Evolutionary conservation across 2,888 invertebrate species (phyloP), one percentile per base, ranked within the genome.

Genomic region (Phania funesta): DNA sequence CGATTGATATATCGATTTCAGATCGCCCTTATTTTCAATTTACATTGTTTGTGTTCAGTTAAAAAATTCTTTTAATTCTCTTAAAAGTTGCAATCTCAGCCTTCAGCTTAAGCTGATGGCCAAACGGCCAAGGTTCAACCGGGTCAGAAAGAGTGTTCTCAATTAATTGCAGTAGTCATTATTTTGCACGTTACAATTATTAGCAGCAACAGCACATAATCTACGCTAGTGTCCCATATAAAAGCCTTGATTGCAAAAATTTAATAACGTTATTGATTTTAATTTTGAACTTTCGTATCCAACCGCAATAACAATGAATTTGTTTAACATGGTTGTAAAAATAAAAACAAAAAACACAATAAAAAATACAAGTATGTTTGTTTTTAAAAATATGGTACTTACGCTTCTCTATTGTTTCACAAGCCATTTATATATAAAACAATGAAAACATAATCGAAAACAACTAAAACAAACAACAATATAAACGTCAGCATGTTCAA

Each of bases 271-370:
- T 70, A 71, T 58, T 41, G 20, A 56, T 44, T 18, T 64, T 46
- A 50, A 44, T 24, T 50, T 18, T 35, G 9, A n/a, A 22, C 8
- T n/a, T n/a, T 52, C 4, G 29, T 29, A 58, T 50, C 65, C 41
- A 56, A 73, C 58, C 68, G 32, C 58, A 44, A 41, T 18, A 78
- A 52, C 70, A 70, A 60, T 50, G 56, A 58, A 70, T 62, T 74
- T 68, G 62, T 9, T 20, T 52, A 44, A 24, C 56, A 60, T 52
- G 50, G 38, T 20, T 16, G 18, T 32, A 2, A 26, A 60, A 56
- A 26, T 4, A 16, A 70, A 20, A 32, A 13, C 58, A 46, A 20
- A 35, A n/a, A 8, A 38, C 26, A 65, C 13, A 16, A 7, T 20
- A 18, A 50, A 65, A 26, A 41, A 29, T 5, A 5, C 22, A 26